Base-by-base conservation (phyloP, 2,113 vertebrate species). In the Urocitellus parryii region DNA sequence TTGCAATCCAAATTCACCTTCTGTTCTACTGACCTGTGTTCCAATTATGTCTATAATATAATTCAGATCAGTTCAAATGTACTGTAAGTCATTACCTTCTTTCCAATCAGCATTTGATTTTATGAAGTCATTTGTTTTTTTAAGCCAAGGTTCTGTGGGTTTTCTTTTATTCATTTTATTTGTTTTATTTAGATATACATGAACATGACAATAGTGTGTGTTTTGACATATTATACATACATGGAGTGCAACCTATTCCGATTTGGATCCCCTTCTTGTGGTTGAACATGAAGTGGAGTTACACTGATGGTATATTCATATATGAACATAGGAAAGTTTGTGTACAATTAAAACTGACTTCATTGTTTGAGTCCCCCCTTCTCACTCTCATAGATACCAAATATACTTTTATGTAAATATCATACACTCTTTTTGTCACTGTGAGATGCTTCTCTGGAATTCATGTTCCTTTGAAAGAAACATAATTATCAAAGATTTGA, bases 1-100 rank as follows among this genome's bases (percentile, higher is more conserved):
- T 90, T 81, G 74, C 90, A 98, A 93, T 63, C 58, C 56, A 56
- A 89, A 91, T 98, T 98, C 91, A 98, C 98, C 97, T 98, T 97
- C 88, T 96, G 48, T 94, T 98, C 91, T 96, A 24, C 76, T 97
- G 97, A 96, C 97, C 90, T 96, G 82, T 91, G 20, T 88, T 96
- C 39, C 68, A 92, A 83, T 42, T 91, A 95, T 96, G 89, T 88
- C 91, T 98, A 94, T 97, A 98, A 97, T 92, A 98, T 97, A 82
- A 91, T 98, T 97, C 78, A 88, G 91, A 95, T 98, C 97, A 97
- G 84, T 96, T 98, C 85, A 95, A 68, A 96, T 96, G 95, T 80
- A 37, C 95, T 97, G 82, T 97, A 98, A 98, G 96, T 98, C 97
- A 97, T 97, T 97, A 82, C 48, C 67, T 97, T 74, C 96, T 95